Percentiles rank a stretch among this genome's conserved stretches.
Conservation (phyloP, 1,140 invertebrate species). For the Cardiocondyla obscurior region DNA sequence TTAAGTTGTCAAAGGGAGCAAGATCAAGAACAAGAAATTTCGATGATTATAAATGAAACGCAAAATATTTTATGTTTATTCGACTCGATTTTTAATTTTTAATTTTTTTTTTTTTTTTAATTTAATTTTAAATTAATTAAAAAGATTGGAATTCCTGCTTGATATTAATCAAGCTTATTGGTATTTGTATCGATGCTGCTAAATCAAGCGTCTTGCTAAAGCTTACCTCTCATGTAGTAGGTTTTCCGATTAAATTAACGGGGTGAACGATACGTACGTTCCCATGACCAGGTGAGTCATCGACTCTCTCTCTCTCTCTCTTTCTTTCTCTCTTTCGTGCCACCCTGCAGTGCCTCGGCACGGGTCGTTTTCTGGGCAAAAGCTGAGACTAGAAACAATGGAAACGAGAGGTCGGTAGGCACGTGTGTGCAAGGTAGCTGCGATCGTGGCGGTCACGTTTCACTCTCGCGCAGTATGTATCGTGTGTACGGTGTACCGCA, state of each 20-base stretch:
- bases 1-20: conserved; percentile 9
- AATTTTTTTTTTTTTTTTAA: background rate
- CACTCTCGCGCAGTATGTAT: conserved; percentile 37
- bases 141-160: no score
- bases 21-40: background rate
- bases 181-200: background rate
- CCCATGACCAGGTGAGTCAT: conserved; percentile 66
- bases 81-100: background rate
- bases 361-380: conserved; percentile 73
- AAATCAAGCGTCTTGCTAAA: no score
- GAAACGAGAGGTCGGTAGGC: conserved; percentile 74
- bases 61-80: background rate
- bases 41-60: background rate
- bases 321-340: conserved; percentile 31
- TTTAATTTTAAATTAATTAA: background rate
- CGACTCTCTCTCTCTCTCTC: conserved; percentile 46
- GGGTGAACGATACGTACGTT: conserved; percentile 46
- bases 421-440: conserved; percentile 69
- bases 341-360: conserved; percentile 55
- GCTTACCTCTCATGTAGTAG: background rate
- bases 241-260: background rate
- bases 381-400: conserved; percentile 74
- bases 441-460: conserved; percentile 78
- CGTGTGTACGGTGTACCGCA: background rate
- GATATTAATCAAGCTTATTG: background rate